These are phyloP conservation scores for Xestoiulus laeticollis DNA, from an alignment of 2,888 invertebrate genomes.

Conservation along the genomic window DNA sequence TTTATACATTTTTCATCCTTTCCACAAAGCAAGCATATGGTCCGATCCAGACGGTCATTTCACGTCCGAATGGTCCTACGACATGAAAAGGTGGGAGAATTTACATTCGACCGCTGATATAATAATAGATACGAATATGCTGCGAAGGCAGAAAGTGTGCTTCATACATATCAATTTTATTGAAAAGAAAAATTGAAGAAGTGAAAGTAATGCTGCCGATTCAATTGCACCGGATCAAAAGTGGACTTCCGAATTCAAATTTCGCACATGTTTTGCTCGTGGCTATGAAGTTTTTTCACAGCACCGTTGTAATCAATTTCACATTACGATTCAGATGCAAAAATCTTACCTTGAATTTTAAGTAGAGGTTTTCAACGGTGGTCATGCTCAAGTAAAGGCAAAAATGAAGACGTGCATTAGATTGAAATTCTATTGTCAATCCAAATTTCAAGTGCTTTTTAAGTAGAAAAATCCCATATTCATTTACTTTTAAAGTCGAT, in stretches of 20 bases:
- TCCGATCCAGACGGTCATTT: neutral
- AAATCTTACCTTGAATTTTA: neutral
- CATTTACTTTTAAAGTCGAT: no score
- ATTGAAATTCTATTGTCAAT: no score
- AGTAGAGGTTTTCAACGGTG: neutral
- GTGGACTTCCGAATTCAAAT: neutral
- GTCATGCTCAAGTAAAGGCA: neutral
- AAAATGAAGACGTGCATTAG: neutral
- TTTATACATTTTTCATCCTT: neutral
- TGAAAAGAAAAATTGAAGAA: neutral
- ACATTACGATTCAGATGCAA: neutral
- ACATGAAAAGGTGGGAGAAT: neutral
- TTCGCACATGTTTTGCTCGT: neutral
- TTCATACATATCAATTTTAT: neutral
- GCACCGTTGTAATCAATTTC: slow-evolving; percentile 8
- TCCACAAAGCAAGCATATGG: neutral
- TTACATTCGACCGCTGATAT: neutral
- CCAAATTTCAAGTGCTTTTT: no score
- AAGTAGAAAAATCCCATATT: no score
- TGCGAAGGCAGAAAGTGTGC: neutral
- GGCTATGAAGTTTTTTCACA: neutral
- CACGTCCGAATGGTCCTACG: neutral
- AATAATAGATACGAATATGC: neutral
- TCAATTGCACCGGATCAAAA: neutral
- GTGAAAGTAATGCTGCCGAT: neutral